Base-by-base conservation (phyloP, 2,888 invertebrate genomes). In the Pseudeuparius sepicola region DNA sequence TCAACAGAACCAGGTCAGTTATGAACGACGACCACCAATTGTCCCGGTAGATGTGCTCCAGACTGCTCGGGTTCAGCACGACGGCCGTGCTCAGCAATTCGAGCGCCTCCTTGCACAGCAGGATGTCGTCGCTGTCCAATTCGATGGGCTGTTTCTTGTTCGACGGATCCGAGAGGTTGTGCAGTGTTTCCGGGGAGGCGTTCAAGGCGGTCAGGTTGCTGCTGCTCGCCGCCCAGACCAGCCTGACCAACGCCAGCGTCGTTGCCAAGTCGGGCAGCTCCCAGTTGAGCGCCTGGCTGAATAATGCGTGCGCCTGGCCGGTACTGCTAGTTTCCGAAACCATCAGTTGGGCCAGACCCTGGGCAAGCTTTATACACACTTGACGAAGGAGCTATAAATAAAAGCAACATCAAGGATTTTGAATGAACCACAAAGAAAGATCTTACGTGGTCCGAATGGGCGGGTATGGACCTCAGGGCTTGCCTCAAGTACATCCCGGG, bases 71-170 rank as follows among this genome's bases (percentile, higher is more conserved):
- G 60, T 89, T 90, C 30, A 96, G 64, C 29, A 90, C 85, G 57
- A 94, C 74, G 45, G 87, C 83, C 45, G 94, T 78, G 31, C 90
- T 88, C 42, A 96, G 68, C 41, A 92, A 81, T 66, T 96, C 94
- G 59, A 96, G 68, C 29, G 92, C 88, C 65, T 94, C 94, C 50
- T 88, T 84, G 52, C 89, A 89, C 54, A 62, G 39, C 20, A 57
- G 38, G 13, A 62, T 45, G 37, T 63, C 61, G 36, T 62, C 60
- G 32, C 50, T 49, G 41, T 60, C 58, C 31, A 61, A 43, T 38
- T 59, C 60, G 7, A 57, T 38, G 3, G 74, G 70, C 46, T 79
- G 81, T 26, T 42, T 44, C 14, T 80, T 74, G 41, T 71, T 71
- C 39, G 66, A 67, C 16, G 71, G 71, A 53, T 73, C 73, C 40